Base-by-base conservation (phyloP, 2,113 vertebrate genomes). In the Dipodomys spectabilis region DNA sequence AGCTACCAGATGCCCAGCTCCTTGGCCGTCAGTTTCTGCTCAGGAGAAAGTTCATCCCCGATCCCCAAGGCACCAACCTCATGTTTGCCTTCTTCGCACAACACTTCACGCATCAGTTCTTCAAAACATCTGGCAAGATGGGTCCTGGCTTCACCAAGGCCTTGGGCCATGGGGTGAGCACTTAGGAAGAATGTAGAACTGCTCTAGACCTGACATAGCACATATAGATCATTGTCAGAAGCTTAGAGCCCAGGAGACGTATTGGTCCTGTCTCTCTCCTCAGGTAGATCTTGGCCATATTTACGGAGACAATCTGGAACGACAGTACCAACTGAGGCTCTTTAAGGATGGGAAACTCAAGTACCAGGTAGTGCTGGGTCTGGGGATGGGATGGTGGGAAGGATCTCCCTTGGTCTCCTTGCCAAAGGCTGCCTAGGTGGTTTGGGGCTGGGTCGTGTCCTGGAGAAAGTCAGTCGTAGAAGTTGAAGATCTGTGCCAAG, bases 21-120 rank as follows among this genome's bases (percentile, higher is more conserved):
- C 85, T 99, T 90, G 98, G 98, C 0, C 97, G 98, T 77, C 98
- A 88, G 53, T 99, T 99, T 94, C 97, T 99, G 64, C 97, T 98
- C 95, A 98, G 99, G 80, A 96, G 90, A 60, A 97, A 94, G 65
- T 99, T 99, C 80, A 97, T 98, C n/a, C 98, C 98, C 0, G 99
- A 99, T 72, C 99, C 99, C 0, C 99, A 98, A 93, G 99, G 99
- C 85, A 97, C 98, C 93, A 99, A 99, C 95, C 69, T 99, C 95
- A 98, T 99, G 99, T 99, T 99, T 89, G 99, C 99, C 89, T 99
- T 99, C 98, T 99, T 99, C 11, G 99, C 99, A 78, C 99, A 99
- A 96, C 99, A 99, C 92, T 99, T 99, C 96, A 99, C 99, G 0
- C 99, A 99, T 96, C 99, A 99, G 98, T 99, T 99, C 97, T 99